Conservation (phyloP, 2,113 vertebrate genomes). For the Dascyllus trimaculatus region DNA sequence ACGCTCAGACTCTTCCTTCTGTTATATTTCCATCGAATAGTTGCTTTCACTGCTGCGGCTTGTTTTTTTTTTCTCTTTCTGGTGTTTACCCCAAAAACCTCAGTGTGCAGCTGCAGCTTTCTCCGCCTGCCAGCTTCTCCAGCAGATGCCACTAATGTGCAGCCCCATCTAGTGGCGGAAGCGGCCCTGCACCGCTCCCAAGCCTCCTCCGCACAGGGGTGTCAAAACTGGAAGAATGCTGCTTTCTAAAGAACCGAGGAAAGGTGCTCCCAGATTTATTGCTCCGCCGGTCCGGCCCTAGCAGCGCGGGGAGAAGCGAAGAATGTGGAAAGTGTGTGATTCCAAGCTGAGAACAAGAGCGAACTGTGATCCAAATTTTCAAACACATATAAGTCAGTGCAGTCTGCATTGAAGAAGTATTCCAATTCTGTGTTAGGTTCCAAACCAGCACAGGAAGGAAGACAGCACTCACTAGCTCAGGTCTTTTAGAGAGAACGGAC, state of each 20-base stretch:
- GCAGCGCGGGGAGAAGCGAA: too few relatives aligned
- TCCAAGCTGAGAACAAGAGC: too few relatives aligned
- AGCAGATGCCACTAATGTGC: background rate
- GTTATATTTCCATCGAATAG: constrained; percentile 1
- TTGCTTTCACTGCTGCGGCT: background rate
- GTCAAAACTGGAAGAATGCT: background rate
- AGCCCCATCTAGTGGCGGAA: constrained; percentile 71
- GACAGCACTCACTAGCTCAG: too few relatives aligned
- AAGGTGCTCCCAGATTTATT: background rate
- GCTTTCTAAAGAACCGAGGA: background rate
- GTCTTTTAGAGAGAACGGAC: too few relatives aligned
- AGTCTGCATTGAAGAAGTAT: too few relatives aligned
- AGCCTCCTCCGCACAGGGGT: background rate
- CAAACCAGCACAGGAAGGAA: too few relatives aligned
- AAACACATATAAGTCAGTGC: too few relatives aligned
- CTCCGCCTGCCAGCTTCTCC: background rate
- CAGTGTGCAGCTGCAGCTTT: constrained; percentile 10
- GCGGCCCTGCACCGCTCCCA: constrained; percentile 7
- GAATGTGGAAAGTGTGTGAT: too few relatives aligned
- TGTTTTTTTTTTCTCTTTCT: constrained; percentile 22
- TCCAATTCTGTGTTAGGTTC: too few relatives aligned
- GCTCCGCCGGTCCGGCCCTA: too few relatives aligned
- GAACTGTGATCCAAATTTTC: too few relatives aligned
- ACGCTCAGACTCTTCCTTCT: background rate
- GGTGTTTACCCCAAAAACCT: constrained; percentile 41